Conservation (phyloP, 2,113 vertebrate genomes). For the Puma concolor region DNA sequence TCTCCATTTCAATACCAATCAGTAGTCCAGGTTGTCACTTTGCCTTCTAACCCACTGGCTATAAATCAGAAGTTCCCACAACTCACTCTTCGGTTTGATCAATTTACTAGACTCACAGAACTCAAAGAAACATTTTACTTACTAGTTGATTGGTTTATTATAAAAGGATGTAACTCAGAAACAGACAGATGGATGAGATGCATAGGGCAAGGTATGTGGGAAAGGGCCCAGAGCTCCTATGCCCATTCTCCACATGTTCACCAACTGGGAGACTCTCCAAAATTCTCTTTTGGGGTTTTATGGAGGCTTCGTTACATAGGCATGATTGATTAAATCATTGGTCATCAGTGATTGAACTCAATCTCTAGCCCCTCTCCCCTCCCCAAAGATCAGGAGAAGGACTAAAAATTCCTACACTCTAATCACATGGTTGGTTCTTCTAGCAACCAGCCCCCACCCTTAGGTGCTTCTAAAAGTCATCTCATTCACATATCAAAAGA, state of each 20-base stretch:
- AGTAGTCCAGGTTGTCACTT: not conserved
- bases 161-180: not conserved
- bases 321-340: not conserved
- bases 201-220: not conserved
- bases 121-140: not conserved
- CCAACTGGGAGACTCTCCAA: not conserved
- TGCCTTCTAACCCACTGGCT: not conserved
- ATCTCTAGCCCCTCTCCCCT: not conserved
- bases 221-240: not conserved
- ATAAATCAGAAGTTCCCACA: not conserved
- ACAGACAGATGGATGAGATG: not conserved
- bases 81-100: not conserved
- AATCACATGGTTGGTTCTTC: not conserved
- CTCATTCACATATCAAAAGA: not conserved
- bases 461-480: not conserved
- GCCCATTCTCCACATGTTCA: not conserved
- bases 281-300: not conserved
- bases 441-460: not conserved
- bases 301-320: not conserved
- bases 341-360: not conserved
- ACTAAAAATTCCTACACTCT: not conserved
- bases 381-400: not conserved
- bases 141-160: not conserved
- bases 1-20: not conserved
- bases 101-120: not conserved